phyloP scores from a whole-genome alignment of 2,888 invertebrate genomes.

The Drosophila suboccidentalis region DNA sequence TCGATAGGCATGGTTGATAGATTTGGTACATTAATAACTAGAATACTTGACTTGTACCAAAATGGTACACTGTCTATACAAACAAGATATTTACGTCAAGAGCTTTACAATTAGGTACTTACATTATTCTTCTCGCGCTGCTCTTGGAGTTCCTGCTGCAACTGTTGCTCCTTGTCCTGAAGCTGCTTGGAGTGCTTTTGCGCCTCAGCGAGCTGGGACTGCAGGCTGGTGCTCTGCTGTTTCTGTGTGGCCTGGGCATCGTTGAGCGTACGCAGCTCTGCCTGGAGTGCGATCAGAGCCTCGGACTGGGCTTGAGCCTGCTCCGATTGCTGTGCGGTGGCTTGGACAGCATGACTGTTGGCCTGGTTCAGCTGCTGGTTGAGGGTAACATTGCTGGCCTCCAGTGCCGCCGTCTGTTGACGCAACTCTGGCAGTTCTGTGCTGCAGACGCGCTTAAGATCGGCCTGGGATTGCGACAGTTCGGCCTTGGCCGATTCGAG shows the following conservation, averaged over 20 bases:
- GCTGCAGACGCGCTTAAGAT: conserved; percentile 66
- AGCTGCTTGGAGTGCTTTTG: conserved; percentile 64
- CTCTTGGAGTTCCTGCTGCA: conserved; percentile 88
- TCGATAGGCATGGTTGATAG: too few species aligned
- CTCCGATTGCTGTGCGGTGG: conserved; percentile 76
- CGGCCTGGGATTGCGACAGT: conserved; percentile 72
- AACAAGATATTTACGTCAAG: too few species aligned
- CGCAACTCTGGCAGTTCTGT: conserved; percentile 78
- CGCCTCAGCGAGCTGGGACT: conserved; percentile 70
- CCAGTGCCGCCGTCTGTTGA: conserved; percentile 59
- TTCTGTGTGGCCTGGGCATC: conserved; percentile 57
- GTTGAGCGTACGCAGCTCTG: conserved; percentile 53
- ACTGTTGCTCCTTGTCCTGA: conserved; percentile 83
- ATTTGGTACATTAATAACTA: too few species aligned
- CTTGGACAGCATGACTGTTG: conserved; percentile 72
- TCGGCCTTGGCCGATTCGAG: conserved; percentile 83
- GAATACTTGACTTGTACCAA: too few species aligned
- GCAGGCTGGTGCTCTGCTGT: conserved; percentile 47
- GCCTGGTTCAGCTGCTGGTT: conserved; percentile 73
- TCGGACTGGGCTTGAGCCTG: conserved; percentile 71
- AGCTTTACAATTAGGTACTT: conserved; percentile 85
- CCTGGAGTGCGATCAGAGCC: conserved; percentile 56
- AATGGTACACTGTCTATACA: too few species aligned
- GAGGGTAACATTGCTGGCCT: conserved; percentile 67
- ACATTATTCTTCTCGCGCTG: conserved; percentile 95